Percentiles rank a stretch among this genome's conserved stretches.
Evolutionary conservation across 1,140 invertebrate genomes (phyloP).

Genomic region (Macrocentrus cingulum): DNA sequence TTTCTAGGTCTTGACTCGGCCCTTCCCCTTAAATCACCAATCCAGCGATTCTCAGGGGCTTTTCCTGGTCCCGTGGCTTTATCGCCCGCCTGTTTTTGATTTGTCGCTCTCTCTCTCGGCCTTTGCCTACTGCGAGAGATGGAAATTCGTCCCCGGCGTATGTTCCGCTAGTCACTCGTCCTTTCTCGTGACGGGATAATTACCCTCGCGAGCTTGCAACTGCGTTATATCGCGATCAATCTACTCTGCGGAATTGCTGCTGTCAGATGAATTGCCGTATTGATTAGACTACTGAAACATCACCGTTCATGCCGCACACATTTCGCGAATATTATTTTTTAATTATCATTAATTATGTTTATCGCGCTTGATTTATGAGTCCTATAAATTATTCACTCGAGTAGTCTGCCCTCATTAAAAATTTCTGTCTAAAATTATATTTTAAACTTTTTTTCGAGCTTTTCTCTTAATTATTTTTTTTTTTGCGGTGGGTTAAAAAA

Average conservation of each 20-base stretch:
- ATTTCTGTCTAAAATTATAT: too few relatives aligned
- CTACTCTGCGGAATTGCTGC: slow-evolving; percentile 2
- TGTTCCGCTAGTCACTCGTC: slow-evolving; percentile 18
- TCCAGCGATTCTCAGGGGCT: too few relatives aligned
- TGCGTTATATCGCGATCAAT: slow-evolving; percentile 15
- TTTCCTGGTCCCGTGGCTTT: slow-evolving; percentile 21
- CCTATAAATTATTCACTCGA: too few relatives aligned
- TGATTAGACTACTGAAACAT: slow-evolving; percentile 1
- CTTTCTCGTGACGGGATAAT: slow-evolving; percentile 13
- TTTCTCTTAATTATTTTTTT: too few relatives aligned
- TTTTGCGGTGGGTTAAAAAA: too few relatives aligned
- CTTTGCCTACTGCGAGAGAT: slow-evolving; percentile 16
- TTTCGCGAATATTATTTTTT: too few relatives aligned
- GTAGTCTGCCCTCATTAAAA: too few relatives aligned
- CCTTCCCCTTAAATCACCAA: slow-evolving; percentile 27
- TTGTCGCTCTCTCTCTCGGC: slow-evolving; percentile 5
- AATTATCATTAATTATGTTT: too few relatives aligned
- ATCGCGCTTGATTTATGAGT: too few relatives aligned
- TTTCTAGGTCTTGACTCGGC: slow-evolving; percentile 1
- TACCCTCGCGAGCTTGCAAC: slow-evolving; percentile 10
- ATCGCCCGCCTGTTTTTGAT: slow-evolving; percentile 29
- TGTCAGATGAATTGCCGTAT: slow-evolving; percentile 11
- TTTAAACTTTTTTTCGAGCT: too few relatives aligned
- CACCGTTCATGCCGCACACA: too few relatives aligned
- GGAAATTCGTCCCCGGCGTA: slow-evolving; percentile 23